Conservation (phyloP, 2,113 vertebrate species). For the Campylorhamphus procurvoides region DNA sequence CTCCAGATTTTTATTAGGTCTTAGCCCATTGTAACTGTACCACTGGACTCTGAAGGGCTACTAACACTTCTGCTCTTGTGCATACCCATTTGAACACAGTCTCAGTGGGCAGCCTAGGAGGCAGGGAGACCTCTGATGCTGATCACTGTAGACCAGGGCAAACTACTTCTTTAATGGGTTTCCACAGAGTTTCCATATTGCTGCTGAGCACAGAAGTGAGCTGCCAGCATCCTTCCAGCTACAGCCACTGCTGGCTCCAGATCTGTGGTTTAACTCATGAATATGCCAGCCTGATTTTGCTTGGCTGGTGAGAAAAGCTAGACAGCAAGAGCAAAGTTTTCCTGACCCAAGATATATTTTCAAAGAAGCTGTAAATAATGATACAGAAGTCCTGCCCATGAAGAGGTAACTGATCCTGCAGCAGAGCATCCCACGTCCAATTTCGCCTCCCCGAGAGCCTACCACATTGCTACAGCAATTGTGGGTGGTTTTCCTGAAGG, state of each 20-base stretch:
- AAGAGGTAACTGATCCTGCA: not conserved
- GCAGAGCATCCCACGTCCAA: not conserved
- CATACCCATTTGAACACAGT: not conserved
- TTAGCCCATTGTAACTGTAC: not conserved
- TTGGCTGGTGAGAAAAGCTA: not conserved
- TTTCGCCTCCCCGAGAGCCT: not conserved
- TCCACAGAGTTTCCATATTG: not conserved
- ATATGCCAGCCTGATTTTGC: not conserved
- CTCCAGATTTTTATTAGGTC: not conserved
- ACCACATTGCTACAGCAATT: not conserved
- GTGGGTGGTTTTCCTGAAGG: not conserved
- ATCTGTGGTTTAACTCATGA: not conserved
- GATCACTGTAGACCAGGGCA: not conserved
- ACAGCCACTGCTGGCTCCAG: not conserved
- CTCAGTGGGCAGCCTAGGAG: not conserved
- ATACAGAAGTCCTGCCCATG: not conserved
- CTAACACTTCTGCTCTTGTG: not conserved
- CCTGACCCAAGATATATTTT: not conserved
- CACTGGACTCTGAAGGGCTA: not conserved
- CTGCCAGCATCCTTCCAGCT: not conserved
- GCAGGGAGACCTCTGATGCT: not conserved
- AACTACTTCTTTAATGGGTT: not conserved
- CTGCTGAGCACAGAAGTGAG: not conserved
- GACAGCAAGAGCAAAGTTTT: not conserved
- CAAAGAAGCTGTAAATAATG: not conserved